These are phyloP conservation scores for Hypotaenidia philippensis DNA, from an alignment of 2,797 vertebrate genomes.

Conservation along the genomic window DNA sequence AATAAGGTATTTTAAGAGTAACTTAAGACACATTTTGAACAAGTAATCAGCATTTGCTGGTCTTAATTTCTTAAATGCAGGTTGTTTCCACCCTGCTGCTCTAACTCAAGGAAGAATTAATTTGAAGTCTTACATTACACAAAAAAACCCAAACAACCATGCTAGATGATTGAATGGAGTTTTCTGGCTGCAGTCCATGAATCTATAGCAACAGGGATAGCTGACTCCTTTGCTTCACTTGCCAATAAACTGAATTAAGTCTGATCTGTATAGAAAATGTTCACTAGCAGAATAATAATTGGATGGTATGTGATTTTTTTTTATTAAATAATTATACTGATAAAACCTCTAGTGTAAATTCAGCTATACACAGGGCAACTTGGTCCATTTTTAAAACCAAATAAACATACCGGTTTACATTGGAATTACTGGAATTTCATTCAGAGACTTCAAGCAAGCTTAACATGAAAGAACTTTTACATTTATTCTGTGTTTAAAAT, in stretches of 20 bases:
- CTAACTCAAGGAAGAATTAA: conserved; percentile 1
- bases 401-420: background rate
- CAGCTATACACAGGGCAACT: background rate
- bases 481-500: background rate
- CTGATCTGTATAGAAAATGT: background rate
- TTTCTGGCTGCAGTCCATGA: conserved; percentile 24
- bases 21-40: background rate
- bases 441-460: background rate
- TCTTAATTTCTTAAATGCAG: background rate
- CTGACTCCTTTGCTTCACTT: background rate
- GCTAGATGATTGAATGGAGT: conserved; percentile 21
- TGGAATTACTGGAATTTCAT: background rate
- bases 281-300: conserved; percentile 20
- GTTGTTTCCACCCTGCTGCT: background rate
- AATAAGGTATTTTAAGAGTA: background rate
- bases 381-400: background rate
- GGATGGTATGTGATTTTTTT: conserved; percentile 4
- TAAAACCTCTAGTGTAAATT: background rate
- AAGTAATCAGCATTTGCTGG: background rate
- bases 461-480: background rate
- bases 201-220: background rate
- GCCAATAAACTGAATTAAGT: conserved; percentile 42
- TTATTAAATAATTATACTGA: background rate
- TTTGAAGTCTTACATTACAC: background rate
- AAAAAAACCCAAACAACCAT: background rate